Percentiles rank a stretch among this genome's conserved stretches.
Conservation (phyloP, 2,888 invertebrate species). For the Sarcophaga rosellei region DNA sequence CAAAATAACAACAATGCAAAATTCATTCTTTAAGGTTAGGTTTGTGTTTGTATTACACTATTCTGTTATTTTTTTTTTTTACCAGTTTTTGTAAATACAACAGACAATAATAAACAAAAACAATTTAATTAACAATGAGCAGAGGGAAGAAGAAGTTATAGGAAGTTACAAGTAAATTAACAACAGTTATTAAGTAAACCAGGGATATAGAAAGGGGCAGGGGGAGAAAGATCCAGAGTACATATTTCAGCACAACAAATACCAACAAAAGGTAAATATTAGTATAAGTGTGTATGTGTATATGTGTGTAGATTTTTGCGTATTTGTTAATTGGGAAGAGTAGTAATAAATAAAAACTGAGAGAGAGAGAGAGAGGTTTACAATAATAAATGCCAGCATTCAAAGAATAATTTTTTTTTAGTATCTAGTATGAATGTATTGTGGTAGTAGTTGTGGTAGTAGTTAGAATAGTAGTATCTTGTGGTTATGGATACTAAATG, state of each 20-base stretch:
- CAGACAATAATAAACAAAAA: constrained; percentile 19
- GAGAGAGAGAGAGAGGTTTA: background rate
- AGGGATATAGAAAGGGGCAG: background rate
- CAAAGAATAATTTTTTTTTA: background rate
- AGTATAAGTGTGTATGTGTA: background rate
- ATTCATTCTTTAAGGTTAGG: no score
- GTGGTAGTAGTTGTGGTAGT: background rate
- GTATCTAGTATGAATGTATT: background rate
- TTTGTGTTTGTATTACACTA: no score
- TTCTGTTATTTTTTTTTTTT: background rate
- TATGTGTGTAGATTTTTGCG: background rate
- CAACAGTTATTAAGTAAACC: background rate
- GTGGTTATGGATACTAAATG: background rate
- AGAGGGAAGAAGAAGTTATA: background rate
- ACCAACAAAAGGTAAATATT: background rate
- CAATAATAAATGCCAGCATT: background rate
- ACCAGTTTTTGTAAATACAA: constrained; percentile 30
- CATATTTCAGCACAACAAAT: background rate
- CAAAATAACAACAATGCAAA: no score
- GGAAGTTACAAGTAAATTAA: no score
- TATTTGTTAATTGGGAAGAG: background rate
- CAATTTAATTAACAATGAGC: constrained; percentile 29
- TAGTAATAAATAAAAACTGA: background rate
- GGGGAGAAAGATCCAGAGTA: background rate
- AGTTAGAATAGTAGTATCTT: background rate